Evolutionary conservation across 2,888 invertebrate species (phyloP), one percentile per base, ranked within the genome.

Genomic region (Folsomia candida): DNA sequence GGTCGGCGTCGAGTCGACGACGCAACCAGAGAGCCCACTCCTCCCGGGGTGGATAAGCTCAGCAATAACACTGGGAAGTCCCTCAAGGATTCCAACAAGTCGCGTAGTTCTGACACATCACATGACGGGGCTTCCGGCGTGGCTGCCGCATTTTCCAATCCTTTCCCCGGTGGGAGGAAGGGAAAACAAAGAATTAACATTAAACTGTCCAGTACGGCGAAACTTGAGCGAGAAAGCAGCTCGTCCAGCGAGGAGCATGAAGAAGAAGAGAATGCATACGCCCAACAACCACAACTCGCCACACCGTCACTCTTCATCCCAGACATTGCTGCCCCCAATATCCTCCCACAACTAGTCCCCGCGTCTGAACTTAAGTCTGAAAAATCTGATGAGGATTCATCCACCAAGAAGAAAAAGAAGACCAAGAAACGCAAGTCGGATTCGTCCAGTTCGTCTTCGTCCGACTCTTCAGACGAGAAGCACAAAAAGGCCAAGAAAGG

Each of bases 241-340:
- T 77, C 78, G 6, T 76, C 76, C 1, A 78, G 74, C 67, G 82
- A 82, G 59, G 85, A 85, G 79, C 64, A 64, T 9, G 64, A 64
- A 22, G 81, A 81, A 4, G 85, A 64, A 22, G 81, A 81, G 3
- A 85, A 77, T 54, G 78, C 76, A 11, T 64, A 73, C 18, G 14
- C 27, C 1, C 65, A 64, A 6, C 65, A 64, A 9, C 65, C 69
- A 9, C 72, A 69, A 26, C 51, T 72, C 18, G n/a, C n/a, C 57
- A 6, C 24, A 6, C 22, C 47, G 24, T 9, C 37, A 37, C 6
- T 37, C 6, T 37, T 14, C 37, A 4, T 37, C 37, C 37, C 37
- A 37, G 6, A 37, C 37, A 9, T 37, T 37, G 37, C 37, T 37
- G 37, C 14, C 37, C 37, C 37, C 37, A 37, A 4, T 37, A 4